Conservation (phyloP, 2,113 vertebrate species). For the Excalfactoria chinensis region DNA sequence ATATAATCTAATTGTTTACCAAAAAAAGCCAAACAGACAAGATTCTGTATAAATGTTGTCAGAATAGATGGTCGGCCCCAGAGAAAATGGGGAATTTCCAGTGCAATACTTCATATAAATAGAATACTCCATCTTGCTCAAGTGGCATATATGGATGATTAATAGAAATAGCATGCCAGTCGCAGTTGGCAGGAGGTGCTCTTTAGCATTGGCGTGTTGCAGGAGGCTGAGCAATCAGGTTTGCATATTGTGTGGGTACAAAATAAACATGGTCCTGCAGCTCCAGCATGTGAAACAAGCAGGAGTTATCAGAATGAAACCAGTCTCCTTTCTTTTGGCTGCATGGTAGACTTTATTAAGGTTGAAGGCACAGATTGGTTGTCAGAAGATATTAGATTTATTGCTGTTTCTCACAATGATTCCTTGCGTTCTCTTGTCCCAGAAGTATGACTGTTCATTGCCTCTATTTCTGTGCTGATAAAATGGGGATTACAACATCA, state of each 20-base stretch:
- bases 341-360: background rate
- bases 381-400: background rate
- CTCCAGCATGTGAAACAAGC: background rate
- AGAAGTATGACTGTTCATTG: background rate
- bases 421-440: rapidly evolving
- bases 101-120: background rate
- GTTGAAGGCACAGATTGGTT: background rate
- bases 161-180: background rate
- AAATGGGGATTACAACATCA: background rate
- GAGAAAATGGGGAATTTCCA: background rate
- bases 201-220: rapidly evolving
- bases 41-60: background rate
- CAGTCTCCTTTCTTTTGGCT: background rate
- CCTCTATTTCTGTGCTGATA: background rate
- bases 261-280: background rate
- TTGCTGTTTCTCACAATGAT: background rate
- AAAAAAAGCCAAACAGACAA: background rate
- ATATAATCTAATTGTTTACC: background rate
- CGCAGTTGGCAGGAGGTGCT: background rate
- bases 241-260: background rate
- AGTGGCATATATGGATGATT: background rate
- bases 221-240: background rate
- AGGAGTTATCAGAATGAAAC: background rate
- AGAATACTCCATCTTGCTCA: background rate
- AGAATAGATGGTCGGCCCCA: background rate